Evolutionary conservation across 2,797 vertebrate genomes (phyloP).

Genomic region (Dicrostonyx torquatus): DNA sequence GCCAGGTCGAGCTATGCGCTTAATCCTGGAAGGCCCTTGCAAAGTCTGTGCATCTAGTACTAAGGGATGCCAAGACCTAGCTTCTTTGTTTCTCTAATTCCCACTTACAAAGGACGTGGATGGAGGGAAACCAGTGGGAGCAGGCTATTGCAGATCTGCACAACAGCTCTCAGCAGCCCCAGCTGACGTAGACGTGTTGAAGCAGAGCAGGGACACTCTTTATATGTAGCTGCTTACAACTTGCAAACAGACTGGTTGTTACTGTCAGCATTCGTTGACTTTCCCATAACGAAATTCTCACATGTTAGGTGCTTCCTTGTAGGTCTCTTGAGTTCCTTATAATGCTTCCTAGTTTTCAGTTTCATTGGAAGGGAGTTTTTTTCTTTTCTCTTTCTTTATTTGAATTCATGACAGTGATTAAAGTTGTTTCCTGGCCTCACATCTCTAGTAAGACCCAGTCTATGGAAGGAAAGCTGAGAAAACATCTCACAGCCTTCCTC

Average conservation of each 20-base stretch:
- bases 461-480: neutral
- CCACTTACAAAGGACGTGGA: neutral
- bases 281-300: neutral
- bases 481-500: too few relatives aligned
- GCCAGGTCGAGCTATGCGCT: fast-evolving
- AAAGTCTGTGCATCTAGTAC: neutral
- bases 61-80: neutral
- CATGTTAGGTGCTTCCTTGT: neutral
- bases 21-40: neutral
- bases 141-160: fast-evolving
- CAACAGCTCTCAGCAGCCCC: fast-evolving
- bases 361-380: neutral
- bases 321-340: neutral
- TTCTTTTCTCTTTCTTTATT: neutral
- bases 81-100: neutral
- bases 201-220: neutral
- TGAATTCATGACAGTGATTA: neutral
- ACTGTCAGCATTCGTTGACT: neutral
- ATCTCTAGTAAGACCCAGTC: too few relatives aligned
- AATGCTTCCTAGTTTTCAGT: slow-evolving; percentile 1
- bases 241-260: neutral
- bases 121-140: neutral
- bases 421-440: neutral
- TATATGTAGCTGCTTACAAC: too few relatives aligned
- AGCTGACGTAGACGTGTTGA: neutral